Base-by-base conservation (phyloP, 2,113 vertebrate species). In the Promerops cafer region DNA sequence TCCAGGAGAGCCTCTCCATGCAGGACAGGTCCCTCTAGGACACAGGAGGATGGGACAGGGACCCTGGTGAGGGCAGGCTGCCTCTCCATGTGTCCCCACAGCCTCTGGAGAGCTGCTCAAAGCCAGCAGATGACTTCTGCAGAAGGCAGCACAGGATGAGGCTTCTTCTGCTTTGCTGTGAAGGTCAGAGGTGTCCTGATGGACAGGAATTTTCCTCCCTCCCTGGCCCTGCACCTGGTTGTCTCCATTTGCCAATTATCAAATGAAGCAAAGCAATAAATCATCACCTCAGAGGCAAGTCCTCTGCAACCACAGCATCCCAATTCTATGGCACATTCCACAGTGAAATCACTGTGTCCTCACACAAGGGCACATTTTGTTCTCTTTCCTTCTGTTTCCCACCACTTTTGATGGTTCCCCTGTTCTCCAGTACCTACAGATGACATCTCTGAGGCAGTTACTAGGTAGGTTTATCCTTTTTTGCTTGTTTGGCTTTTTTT, bases 231-330 rank as follows among this genome's bases (percentile, higher is more conserved):
- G 47, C 81, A 91, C 74, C 84, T 93, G 87, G 7, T 64, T 94
- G 85, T 89, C 83, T 95, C 72, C 69, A 35, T 75, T 87, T 94
- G 65, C 84, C 92, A 87, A 63, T 89, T 94, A 84, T 33, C 65
- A 90, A 33, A 75, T n/a, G 61, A 95, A 75, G 69, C 77, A 75
- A 8, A 59, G 92, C 84, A 82, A 91, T 95, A 94, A 95, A 95
- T 93, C 95, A 89, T 50, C 90, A 56, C 44, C 37, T 89, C 81
- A 60, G 61, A 82, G 77, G 81, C 31, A 50, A 81, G 39, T 59
- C 28, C 60, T 35, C 47, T 82, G 81, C 60, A 75, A 57, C 56
- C 64, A 42, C 3, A 0, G 65, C 60, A 61, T 86, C 52, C 54
- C 39, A 49, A 4, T 20, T 54, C 60, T 19, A 1, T 11, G n/a